Base-by-base conservation (phyloP, 2,797 vertebrate genomes). In the Octomys mimax region DNA sequence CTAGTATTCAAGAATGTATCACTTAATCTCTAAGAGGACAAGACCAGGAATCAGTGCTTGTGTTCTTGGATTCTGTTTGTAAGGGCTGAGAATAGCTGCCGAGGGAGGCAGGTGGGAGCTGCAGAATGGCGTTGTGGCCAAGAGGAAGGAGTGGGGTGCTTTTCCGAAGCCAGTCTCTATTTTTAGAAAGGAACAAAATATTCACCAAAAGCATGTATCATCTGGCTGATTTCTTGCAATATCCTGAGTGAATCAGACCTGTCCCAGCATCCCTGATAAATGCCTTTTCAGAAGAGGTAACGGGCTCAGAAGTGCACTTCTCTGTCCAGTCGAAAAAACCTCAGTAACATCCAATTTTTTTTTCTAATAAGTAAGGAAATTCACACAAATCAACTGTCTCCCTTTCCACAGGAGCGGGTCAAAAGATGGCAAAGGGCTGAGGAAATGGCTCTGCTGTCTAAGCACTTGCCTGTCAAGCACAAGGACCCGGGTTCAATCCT, bases 181-280 rank as follows among this genome's bases (percentile, higher is more conserved):
- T 96, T 97, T 95, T 54, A 87, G 80, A 87, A 94, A 6, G 13
- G 75, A 87, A 87, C 64, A 87, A 88, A 96, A 91, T 39, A 36
- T 31, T 96, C 79, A 94, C 62, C 73, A 49, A 77, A 71, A 62
- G 52, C 54, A 0, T 31, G 77, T 78, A 46, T 91, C 92, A 87
- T 87, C 66, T 0, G 18, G 49, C 64, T 54, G 89, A 71, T 49
- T 82, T 75, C 80, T 22, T 36, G 70, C 8, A 64, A 36, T 39
- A 85, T 78, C 87, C 46, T 73, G 62, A 6, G 54, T 66, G 57
- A 92, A 52, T 77, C 61, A 87, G 71, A 84, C 11, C 9, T 66
- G 26, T 70, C 46, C 36, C 31, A 61, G 80, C 52, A 42, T 89
- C 42, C 94, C 46, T 81, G 62, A 39, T 93, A 91, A 96, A 92